Percentiles rank a stretch among this genome's conserved stretches.
phyloP scores from a whole-genome alignment of 2,797 vertebrate species.

The Gephyroberyx darwinii region DNA sequence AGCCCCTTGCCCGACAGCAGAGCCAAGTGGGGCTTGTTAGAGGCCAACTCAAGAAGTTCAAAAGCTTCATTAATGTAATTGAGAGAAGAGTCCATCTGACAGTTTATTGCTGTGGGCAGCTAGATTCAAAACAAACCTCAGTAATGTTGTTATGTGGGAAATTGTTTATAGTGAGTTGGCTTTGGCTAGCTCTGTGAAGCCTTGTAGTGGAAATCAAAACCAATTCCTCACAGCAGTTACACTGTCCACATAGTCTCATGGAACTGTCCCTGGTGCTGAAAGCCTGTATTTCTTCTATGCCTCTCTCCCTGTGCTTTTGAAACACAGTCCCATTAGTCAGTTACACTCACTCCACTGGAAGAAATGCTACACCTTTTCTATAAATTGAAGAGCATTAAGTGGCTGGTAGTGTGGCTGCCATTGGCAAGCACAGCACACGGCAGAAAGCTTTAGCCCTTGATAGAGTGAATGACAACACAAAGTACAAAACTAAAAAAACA shows the following conservation, averaged over 20 bases:
- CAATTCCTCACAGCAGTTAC: slow-evolving; percentile 22
- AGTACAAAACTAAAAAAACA: background rate
- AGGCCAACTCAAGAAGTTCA: slow-evolving; percentile 30
- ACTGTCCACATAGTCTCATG: slow-evolving; percentile 3
- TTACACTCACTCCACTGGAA: slow-evolving; percentile 10
- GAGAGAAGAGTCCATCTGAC: slow-evolving; percentile 27
- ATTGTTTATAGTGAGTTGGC: slow-evolving; percentile 46
- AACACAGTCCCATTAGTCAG: slow-evolving; percentile 1
- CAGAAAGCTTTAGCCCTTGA: slow-evolving; percentile 18
- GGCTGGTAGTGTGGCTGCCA: no score
- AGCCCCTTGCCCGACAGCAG: slow-evolving; percentile 27
- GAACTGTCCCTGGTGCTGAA: slow-evolving; percentile 65
- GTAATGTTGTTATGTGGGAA: slow-evolving; percentile 48
- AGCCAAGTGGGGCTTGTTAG: slow-evolving; percentile 37
- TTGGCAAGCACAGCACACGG: background rate
- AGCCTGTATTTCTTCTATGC: background rate
- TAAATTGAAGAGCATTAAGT: background rate
- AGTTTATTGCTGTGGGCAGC: slow-evolving; percentile 30
- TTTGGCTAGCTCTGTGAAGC: slow-evolving; percentile 28
- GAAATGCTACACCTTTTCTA: background rate
- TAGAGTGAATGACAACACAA: slow-evolving; percentile 17
- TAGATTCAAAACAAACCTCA: slow-evolving; percentile 37
- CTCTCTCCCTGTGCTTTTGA: slow-evolving; percentile 14
- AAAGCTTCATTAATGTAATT: slow-evolving; percentile 51
- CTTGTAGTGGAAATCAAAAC: slow-evolving; percentile 31